These are phyloP conservation scores for Myzus persicae DNA, from an alignment of 1,140 invertebrate species.

Conservation along the genomic window DNA sequence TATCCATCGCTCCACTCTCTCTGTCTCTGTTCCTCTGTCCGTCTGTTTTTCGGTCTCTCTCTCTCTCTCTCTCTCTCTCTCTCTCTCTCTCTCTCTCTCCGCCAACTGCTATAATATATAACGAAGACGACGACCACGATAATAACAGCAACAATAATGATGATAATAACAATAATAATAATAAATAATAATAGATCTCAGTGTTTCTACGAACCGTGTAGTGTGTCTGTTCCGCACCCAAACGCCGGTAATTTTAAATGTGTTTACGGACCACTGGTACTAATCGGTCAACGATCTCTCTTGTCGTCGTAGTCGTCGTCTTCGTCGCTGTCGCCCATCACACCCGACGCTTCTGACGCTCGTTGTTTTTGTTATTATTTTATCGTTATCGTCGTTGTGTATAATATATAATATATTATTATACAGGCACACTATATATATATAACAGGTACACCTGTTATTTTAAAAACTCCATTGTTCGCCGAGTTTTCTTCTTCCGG, in stretches of 20 bases:
- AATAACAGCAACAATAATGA: conserved; percentile 6
- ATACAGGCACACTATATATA: not conserved
- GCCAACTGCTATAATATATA: not conserved
- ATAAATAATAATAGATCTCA: conserved; percentile 31
- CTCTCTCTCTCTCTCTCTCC: not conserved
- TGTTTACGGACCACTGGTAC: conserved; percentile 56
- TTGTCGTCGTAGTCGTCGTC: not conserved
- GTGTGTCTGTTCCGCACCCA: conserved; percentile 52
- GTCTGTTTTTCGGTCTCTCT: not conserved
- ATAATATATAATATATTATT: not conserved
- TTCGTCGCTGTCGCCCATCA: not conserved
- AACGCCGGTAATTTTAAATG: conserved; percentile 58
- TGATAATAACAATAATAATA: not conserved
- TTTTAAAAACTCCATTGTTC: conserved; percentile 25
- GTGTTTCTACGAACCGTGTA: conserved; percentile 52
- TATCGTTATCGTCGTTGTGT: not conserved
- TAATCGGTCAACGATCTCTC: conserved; percentile 57
- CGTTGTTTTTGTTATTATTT: conserved; percentile 36
- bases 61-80: not conserved
- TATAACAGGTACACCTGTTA: not conserved
- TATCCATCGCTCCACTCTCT: not conserved
- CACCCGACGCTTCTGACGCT: conserved; percentile 1
- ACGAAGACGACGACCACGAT: not conserved
- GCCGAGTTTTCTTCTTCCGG: not conserved
- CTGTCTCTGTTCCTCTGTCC: not conserved